Percentiles rank a stretch among this genome's conserved stretches.
phyloP scores from a whole-genome alignment of 2,113 vertebrate genomes.

The Corythoichthys intestinalis region DNA sequence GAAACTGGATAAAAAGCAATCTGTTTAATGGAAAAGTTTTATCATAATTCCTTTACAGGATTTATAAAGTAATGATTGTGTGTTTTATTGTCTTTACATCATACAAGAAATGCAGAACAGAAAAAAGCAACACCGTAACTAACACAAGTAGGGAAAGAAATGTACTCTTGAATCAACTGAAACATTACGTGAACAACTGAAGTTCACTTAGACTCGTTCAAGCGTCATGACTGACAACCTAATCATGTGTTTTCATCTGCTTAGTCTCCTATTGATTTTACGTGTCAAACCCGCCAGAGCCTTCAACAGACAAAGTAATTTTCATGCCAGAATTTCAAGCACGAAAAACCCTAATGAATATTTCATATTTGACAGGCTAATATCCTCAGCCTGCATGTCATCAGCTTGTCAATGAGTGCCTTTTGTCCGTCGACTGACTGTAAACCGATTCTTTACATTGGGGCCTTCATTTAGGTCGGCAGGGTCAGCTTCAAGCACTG shows the following conservation, averaged over 20 bases:
- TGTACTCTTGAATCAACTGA: not conserved
- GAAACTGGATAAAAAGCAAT: too few species aligned
- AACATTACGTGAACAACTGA: not conserved
- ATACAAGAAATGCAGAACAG: too few species aligned
- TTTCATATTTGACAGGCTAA: constrained; percentile 29
- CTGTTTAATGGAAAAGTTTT: too few species aligned
- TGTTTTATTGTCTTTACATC: too few species aligned
- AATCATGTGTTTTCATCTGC: constrained; percentile 10
- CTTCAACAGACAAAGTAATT: not conserved
- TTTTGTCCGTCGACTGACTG: constrained; percentile 27
- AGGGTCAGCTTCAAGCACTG: constrained; percentile 14
- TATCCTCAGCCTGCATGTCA: constrained; percentile 37
- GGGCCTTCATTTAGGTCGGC: constrained; percentile 16
- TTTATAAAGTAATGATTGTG: too few species aligned
- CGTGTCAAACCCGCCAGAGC: constrained; percentile 4
- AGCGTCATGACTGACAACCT: constrained; percentile 12
- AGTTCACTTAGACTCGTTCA: not conserved
- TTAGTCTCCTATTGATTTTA: constrained; percentile 12
- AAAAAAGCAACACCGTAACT: not conserved
- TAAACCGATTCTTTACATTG: constrained; percentile 8
- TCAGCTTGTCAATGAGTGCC: constrained; percentile 38
- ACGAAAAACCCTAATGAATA: constrained; percentile 38
- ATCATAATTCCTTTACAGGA: too few species aligned
- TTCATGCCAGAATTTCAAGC: constrained; percentile 25
- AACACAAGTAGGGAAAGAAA: not conserved